Evolutionary conservation across 2,797 vertebrate species (phyloP), one percentile per base, ranked within the genome.

Genomic region (Allobates femoralis): DNA sequence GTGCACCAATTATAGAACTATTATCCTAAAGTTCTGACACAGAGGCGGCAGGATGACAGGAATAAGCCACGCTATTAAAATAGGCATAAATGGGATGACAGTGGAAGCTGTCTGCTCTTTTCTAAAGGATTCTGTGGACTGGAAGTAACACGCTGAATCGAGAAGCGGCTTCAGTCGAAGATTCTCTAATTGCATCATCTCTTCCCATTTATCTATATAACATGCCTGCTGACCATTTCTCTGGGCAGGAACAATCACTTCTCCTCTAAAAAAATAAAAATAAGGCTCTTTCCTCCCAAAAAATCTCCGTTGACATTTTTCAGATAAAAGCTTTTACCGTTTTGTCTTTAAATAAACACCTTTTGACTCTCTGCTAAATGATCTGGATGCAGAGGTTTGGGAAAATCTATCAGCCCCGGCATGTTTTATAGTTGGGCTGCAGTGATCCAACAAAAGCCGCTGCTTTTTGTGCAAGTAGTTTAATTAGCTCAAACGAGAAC

Each of bases 61-160:
- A 90, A 89, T 92, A 91, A 93, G 91, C 91, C 91, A 92, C 92
- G 92, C 93, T 91, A 93, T 90, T 94, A 92, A 94, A 95, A 94
- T 94, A 94, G 94, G 90, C 87, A 74, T 90, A 92, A 89, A 93
- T 91, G 92, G 91, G 84, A 89, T 92, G 94, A 96, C 95, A 96
- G 94, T 95, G 90, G 92, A 89, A 90, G 90, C 93, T 93, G 92
- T 93, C 93, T 94, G 94, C 94, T 93, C 92, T 92, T 92, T 79
- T 93, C 92, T 92, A 94, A 96, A 95, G 95, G 94, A 92, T 91
- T 94, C 95, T 93, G 90, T 96, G 93, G 93, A 93, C 93, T 97
- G 94, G 94, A 96, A 96, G 92, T 95, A 96, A 96, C 93, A 89
- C 89, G 85, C 91, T 91, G 91, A 93, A 92, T 94, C 93, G 90